A percentile compares a stretch with the other conserved stretches of the same genome.
Conservation (phyloP, 2,113 vertebrate species). For the Gymnarchus niloticus region DNA sequence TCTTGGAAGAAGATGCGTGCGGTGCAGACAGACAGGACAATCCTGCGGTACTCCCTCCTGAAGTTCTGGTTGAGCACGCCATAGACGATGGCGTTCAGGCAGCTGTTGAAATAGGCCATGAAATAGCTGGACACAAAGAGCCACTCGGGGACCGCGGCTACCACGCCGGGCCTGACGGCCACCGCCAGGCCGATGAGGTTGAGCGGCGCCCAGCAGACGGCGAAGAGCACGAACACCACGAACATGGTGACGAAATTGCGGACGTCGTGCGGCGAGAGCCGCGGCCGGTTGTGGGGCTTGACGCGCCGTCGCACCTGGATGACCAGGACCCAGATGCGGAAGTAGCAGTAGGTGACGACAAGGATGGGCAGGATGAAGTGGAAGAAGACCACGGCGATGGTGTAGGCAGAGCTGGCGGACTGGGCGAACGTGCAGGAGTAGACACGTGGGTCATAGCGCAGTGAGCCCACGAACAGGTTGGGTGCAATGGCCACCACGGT, state of each 20-base stretch:
- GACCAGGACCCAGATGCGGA: conserved; percentile 91
- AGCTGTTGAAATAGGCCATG: conserved; percentile 98
- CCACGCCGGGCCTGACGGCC: conserved; percentile 58
- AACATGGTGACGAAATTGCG: conserved; percentile 97
- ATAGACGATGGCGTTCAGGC: conserved; percentile 95
- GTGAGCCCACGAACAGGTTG: conserved; percentile 80
- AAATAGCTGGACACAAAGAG: conserved; percentile 94
- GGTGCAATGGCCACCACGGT: conserved; percentile 84
- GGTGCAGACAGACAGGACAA: conserved; percentile 80
- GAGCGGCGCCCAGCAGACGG: conserved; percentile 93
- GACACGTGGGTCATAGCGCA: conserved; percentile 85
- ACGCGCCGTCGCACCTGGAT: conserved; percentile 84
- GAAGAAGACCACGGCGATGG: conserved; percentile 89
- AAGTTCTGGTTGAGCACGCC: conserved; percentile 96
- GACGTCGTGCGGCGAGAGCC: conserved; percentile 82
- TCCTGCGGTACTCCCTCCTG: conserved; percentile 87
- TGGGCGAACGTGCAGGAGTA: conserved; percentile 92
- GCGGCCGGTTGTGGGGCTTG: conserved; percentile 78
- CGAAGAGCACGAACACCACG: conserved; percentile 92
- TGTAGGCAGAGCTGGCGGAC: conserved; percentile 85
- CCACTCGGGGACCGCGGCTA: conserved; percentile 76
- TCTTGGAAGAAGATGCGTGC: conserved; percentile 77
- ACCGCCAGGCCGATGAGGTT: conserved; percentile 91
- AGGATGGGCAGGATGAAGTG: conserved; percentile 89
- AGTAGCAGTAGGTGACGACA: conserved; percentile 89